A percentile compares a stretch with the other conserved stretches of the same genome.
phyloP scores from a whole-genome alignment of 2,888 invertebrate species.

The Tupiocoris notatus region DNA sequence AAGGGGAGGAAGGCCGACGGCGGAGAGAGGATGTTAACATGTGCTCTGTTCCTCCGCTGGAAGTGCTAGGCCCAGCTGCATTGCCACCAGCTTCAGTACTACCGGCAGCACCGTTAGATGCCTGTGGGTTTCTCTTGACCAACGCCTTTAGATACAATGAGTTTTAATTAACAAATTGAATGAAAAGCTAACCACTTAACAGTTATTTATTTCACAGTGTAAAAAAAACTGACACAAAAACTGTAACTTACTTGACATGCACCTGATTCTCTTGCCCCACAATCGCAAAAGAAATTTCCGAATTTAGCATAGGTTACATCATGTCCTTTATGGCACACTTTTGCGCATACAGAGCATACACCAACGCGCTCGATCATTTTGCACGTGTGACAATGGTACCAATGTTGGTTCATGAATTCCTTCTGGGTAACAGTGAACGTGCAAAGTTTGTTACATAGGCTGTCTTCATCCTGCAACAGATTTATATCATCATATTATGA shows the following conservation, averaged over 20 bases:
- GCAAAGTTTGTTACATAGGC: constrained; percentile 85
- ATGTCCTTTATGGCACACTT: constrained; percentile 94
- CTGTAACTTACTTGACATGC: constrained; percentile 64
- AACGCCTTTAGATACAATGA: constrained; percentile 58
- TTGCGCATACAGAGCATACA: constrained; percentile 95
- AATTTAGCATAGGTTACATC: constrained; percentile 97
- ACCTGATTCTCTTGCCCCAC: constrained; percentile 92
- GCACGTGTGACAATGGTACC: constrained; percentile 99
- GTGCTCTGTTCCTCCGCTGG: constrained; percentile 54
- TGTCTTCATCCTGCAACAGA: constrained; percentile 75
- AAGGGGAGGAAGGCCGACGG: constrained; percentile 62
- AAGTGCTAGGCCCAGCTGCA: constrained; percentile 46
- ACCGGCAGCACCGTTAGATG: constrained; percentile 48
- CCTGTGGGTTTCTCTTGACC: constrained; percentile 63
- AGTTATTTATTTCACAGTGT: no score
- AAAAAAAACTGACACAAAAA: no score
- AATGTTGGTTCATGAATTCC: constrained; percentile 96
- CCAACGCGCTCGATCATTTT: constrained; percentile 98
- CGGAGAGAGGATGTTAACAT: constrained; percentile 62
- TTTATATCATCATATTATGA: no score
- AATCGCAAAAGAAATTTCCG: constrained; percentile 99
- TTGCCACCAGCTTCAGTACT: background rate
- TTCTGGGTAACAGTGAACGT: constrained; percentile 96
- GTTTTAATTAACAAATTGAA: no score
- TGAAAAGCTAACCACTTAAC: no score